Base-by-base conservation (phyloP, 2,113 vertebrate genomes). In the Orientallactaga bullata region DNA sequence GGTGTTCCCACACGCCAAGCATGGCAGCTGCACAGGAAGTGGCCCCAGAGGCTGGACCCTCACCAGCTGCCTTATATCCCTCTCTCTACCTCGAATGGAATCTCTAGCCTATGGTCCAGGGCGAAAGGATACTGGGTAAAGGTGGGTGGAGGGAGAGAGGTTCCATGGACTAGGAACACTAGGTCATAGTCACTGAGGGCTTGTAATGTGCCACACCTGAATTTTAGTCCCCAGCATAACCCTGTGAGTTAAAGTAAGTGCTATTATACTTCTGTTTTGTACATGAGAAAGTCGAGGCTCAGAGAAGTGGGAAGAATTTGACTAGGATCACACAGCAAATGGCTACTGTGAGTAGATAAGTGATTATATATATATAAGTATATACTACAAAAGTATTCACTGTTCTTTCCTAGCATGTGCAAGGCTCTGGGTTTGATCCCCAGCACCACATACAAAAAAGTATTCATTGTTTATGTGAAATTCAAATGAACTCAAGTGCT, bases 1-100 rank as follows among this genome's bases (percentile, higher is more conserved):
- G 85, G 81, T 93, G 81, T 93, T 86, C 26, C 85, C 76, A 78
- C 35, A 93, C 84, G 85, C 63, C 90, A 91, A 87, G 68, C 24
- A 26, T 77, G 96, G 68, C 74, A 93, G 85, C 85, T 94, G 79
- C 74, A 86, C 60, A 94, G 79, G 83, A 96, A 94, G 74, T 63
- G 55, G 94, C 79, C 90, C 83, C 17, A 61, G 81, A 95, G 66
- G 68, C 65, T 8, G 0, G 10, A 78, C n/a, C 63, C 32, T 86
- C 76, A 80, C 88, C 91, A 93, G 90, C 69, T 96, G 71, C 74
- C 79, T 95, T 63, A 63, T 58, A n/a, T 93, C 66, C 30, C 65
- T 78, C 32, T 86, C 72, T 77, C 68, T 35, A 60, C 24, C 23
- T 1, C 0, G 65, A 72, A 71, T 85, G 76, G 73, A 58, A 35